Conservation (phyloP, 2,888 invertebrate species). For the Bedellia somnulentella region DNA sequence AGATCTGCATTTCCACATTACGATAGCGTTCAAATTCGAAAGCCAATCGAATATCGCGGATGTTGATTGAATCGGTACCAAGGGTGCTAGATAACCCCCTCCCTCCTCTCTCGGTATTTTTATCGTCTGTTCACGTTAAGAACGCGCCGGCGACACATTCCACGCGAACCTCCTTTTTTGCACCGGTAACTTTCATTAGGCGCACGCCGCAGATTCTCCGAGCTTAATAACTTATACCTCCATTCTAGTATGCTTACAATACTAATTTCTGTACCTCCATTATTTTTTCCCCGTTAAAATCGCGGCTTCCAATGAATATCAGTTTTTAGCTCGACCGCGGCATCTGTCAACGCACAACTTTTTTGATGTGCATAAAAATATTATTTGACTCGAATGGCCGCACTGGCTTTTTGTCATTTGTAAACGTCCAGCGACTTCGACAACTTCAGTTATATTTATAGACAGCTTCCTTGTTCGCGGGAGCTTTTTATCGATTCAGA, state of each 20-base stretch:
- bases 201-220: slow-evolving; percentile 38
- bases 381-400: slow-evolving; percentile 31
- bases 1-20: background rate
- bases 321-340: slow-evolving; percentile 4
- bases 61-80: slow-evolving; percentile 52
- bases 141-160: slow-evolving; percentile 57
- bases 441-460: slow-evolving; percentile 37
- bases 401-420: slow-evolving; percentile 32
- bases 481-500: slow-evolving; percentile 18
- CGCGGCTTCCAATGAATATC: no score
- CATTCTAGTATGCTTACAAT: no score
- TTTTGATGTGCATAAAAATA: slow-evolving; percentile 29
- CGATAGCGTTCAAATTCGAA: slow-evolving; percentile 3
- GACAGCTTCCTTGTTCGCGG: slow-evolving; percentile 34
- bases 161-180: slow-evolving; percentile 50
- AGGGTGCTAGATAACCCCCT: slow-evolving; percentile 16
- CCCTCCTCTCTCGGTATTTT: slow-evolving; percentile 40
- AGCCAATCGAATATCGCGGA: slow-evolving; percentile 32
- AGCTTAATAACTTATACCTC: slow-evolving; percentile 56
- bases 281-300: no score
- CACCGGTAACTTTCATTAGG: slow-evolving; percentile 53
- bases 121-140: slow-evolving; percentile 52
- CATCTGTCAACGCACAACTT: slow-evolving; percentile 24
- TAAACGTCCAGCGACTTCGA: slow-evolving; percentile 31
- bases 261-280: no score